Evolutionary conservation across 1,140 invertebrate species (phyloP).

Genomic region (Phymastichus coffea): DNA sequence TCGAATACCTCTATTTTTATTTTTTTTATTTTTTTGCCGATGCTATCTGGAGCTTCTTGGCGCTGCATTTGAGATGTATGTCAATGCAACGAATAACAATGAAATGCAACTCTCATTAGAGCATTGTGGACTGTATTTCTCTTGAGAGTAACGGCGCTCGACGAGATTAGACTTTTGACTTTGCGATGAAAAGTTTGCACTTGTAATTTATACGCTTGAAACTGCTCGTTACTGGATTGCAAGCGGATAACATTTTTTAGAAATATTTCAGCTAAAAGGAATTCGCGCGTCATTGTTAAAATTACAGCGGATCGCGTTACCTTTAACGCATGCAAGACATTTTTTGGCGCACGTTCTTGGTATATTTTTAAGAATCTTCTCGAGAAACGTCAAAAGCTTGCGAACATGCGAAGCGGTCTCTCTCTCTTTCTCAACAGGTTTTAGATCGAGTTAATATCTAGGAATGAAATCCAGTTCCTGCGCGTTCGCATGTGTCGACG

Average conservation of each 20-base stretch:
- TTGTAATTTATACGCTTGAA: too few relatives aligned
- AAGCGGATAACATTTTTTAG: too few relatives aligned
- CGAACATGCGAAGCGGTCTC: neutral
- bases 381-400: too few relatives aligned
- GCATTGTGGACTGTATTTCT: too few relatives aligned
- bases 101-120: neutral
- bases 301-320: neutral
- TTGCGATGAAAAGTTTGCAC: too few relatives aligned
- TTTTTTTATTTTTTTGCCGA: neutral
- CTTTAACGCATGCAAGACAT: neutral
- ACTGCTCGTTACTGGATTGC: too few relatives aligned
- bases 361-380: conserved; percentile 3
- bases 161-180: neutral
- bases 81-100: neutral
- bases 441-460: neutral
- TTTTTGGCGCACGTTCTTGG: conserved; percentile 2
- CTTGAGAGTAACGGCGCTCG: too few relatives aligned
- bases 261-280: too few relatives aligned
- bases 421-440: neutral
- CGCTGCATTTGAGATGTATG: neutral
- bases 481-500: too few relatives aligned
- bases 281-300: neutral
- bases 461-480: neutral
- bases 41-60: neutral
- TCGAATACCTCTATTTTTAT: too few relatives aligned